A percentile compares a stretch with the other conserved stretches of the same genome.
Evolutionary conservation across 2,888 invertebrate species (phyloP).

Genomic region (Agelastica alni): DNA sequence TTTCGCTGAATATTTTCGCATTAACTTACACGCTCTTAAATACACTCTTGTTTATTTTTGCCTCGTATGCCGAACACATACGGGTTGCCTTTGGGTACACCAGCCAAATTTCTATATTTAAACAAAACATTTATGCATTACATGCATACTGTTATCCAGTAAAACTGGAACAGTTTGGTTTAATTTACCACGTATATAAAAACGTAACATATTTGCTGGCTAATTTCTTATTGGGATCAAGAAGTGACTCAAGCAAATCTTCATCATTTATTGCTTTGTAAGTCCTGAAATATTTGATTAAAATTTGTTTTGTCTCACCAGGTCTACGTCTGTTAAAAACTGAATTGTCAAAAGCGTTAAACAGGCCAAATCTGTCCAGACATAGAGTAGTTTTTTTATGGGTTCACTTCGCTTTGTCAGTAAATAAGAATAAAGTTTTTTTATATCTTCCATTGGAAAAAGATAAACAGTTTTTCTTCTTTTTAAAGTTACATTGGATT

Average conservation of each 20-base stretch:
- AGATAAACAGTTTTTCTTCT: slow-evolving; percentile 2
- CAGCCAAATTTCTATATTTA: too few species aligned
- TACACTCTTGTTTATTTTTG: too few species aligned
- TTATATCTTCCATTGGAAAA: slow-evolving; percentile 16
- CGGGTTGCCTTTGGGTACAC: too few species aligned
- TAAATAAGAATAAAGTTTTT: slow-evolving; percentile 8
- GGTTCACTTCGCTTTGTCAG: not conserved
- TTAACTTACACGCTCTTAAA: too few species aligned
- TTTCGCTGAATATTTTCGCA: too few species aligned
- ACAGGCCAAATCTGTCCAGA: slow-evolving; percentile 11
- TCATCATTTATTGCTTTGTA: not conserved
- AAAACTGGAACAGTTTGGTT: slow-evolving; percentile 17
- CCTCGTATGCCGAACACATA: too few species aligned
- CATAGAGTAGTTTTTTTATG: too few species aligned
- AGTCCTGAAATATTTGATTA: slow-evolving; percentile 1
- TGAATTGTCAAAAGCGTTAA: slow-evolving; percentile 11
- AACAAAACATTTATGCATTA: too few species aligned
- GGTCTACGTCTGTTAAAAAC: slow-evolving; percentile 18
- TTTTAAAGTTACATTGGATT: slow-evolving; percentile 9
- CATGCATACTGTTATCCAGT: too few species aligned
- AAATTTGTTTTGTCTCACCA: slow-evolving; percentile 21
- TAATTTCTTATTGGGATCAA: not conserved
- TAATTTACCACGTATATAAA: slow-evolving; percentile 24
- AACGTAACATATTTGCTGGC: too few species aligned
- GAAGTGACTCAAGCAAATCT: not conserved